Conservation (phyloP, 2,797 vertebrate species). For the Girardinus metallicus region DNA sequence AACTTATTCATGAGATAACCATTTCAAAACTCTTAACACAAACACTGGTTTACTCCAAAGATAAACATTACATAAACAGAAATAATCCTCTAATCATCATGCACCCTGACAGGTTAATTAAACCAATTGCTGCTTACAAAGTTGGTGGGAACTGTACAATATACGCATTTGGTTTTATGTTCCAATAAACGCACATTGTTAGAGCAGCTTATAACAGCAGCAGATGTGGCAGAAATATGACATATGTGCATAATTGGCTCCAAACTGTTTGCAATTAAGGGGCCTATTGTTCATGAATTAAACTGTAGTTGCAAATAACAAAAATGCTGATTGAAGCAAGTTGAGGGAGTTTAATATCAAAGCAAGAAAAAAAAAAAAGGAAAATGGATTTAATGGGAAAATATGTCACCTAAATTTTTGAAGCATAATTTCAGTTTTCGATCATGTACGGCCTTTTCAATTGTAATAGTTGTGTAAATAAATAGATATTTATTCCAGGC, state of each 20-base stretch:
- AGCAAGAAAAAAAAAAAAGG: neutral
- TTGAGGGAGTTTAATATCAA: neutral
- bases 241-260: constrained; percentile 14
- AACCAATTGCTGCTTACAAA: neutral
- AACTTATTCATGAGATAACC: too few relatives aligned
- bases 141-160: neutral
- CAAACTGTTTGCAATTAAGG: constrained; percentile 11
- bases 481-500: too few relatives aligned
- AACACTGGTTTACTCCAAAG: neutral
- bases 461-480: too few relatives aligned
- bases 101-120: neutral
- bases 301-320: constrained; percentile 7
- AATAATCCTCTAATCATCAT: neutral
- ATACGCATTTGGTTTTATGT: constrained; percentile 10
- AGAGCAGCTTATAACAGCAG: constrained; percentile 5
- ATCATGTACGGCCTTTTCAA: neutral
- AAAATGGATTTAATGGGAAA: neutral
- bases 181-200: constrained; percentile 7
- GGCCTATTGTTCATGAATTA: constrained; percentile 6
- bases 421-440: neutral
- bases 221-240: constrained; percentile 22
- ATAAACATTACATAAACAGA: neutral
- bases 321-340: neutral
- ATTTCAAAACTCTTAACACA: too few relatives aligned
- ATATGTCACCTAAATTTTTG: neutral